Percentiles rank a stretch among this genome's conserved stretches.
These are phyloP conservation scores for Hirtodrosophila duncani DNA, from an alignment of 2,888 invertebrate species.

Conservation along the genomic window DNA sequence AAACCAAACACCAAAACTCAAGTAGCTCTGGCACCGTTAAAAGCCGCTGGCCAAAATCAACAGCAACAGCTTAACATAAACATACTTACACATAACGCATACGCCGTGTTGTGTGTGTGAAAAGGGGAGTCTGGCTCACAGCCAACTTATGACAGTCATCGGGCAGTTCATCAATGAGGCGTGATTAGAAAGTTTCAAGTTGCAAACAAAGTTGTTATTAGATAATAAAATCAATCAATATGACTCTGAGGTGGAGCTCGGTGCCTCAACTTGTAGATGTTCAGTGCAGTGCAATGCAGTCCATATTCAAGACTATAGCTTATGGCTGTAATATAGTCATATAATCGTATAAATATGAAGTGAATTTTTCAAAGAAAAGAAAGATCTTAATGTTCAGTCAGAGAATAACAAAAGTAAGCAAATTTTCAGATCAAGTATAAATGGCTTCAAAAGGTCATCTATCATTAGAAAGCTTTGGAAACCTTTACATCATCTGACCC, in stretches of 20 bases:
- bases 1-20: constrained; percentile 31
- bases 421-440: too few species aligned
- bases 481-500: too few species aligned
- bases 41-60: constrained; percentile 48
- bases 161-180: constrained; percentile 50
- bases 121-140: background rate
- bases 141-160: constrained; percentile 18
- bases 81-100: constrained; percentile 34
- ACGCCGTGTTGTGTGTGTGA: constrained; percentile 18
- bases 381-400: too few species aligned
- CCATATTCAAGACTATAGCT: too few species aligned
- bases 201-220: constrained; percentile 24
- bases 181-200: constrained; percentile 64
- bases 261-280: background rate
- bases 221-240: constrained; percentile 20
- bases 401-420: too few species aligned
- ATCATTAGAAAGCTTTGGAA: too few species aligned
- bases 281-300: constrained; percentile 1
- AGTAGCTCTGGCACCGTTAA: constrained; percentile 49
- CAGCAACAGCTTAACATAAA: background rate
- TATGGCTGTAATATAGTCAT: background rate
- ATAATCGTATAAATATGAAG: background rate
- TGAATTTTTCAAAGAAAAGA: too few species aligned
- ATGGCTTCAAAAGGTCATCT: too few species aligned
- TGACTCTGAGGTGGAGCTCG: background rate